These are phyloP conservation scores for Mustela lutreola DNA, from an alignment of 2,113 vertebrate genomes.

Conservation along the genomic window DNA sequence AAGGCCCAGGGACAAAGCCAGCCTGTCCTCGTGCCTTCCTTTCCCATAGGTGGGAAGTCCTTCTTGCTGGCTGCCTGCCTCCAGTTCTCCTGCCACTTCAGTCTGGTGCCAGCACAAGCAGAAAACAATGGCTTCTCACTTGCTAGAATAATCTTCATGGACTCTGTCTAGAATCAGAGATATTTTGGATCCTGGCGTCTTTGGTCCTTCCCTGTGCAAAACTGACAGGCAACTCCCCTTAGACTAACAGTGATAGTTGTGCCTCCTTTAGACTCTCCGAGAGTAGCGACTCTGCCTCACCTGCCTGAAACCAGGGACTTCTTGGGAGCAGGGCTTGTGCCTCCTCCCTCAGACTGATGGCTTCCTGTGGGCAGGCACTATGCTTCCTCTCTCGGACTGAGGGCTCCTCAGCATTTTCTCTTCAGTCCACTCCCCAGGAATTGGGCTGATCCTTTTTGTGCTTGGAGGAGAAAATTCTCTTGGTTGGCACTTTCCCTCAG, in stretches of 20 bases:
- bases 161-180: not conserved
- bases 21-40: not conserved
- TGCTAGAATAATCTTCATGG: not conserved
- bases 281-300: not conserved
- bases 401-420: not conserved
- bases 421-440: not conserved
- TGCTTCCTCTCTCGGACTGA: too few relatives aligned
- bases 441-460: not conserved
- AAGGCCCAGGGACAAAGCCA: not conserved
- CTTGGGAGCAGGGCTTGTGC: too few relatives aligned
- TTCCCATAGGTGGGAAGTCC: not conserved
- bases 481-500: rapidly evolving
- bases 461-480: not conserved
- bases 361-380: not conserved
- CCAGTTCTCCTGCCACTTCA: not conserved
- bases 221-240: not conserved
- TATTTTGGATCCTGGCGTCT: not conserved
- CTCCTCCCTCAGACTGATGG: not conserved
- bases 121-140: not conserved
- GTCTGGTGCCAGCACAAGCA: not conserved
- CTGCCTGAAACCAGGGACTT: too few relatives aligned
- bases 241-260: too few relatives aligned
- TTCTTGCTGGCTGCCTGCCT: not conserved
- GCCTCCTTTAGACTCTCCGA: not conserved
- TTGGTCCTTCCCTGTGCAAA: not conserved